Evolutionary conservation across 2,888 invertebrate species (phyloP), one percentile per base, ranked within the genome.

Genomic region (Hydrotaea diabolus): DNA sequence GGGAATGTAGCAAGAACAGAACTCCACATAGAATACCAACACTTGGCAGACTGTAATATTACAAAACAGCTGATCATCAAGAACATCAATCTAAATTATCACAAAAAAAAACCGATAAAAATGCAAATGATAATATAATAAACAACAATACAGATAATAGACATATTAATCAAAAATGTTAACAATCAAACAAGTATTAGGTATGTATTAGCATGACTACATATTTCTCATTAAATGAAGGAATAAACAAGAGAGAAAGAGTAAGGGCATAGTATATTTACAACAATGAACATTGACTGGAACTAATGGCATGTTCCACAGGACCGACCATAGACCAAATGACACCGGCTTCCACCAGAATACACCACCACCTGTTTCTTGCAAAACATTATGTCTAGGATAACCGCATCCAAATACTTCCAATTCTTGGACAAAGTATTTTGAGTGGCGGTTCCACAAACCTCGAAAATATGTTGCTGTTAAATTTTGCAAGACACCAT

Each of bases 381-480:
- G 11, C 19, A 26, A 11, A n/a, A 11, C 26, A 5, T 2, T 49
- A n/a, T 49, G 43, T 2, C 2, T n/a, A 49, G n/a, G n/a, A n/a
- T n/a, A n/a, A n/a, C n/a, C n/a, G n/a, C n/a, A n/a, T n/a, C n/a
- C n/a, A n/a, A n/a, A n/a, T n/a, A n/a, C n/a, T n/a, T n/a, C n/a
- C n/a, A n/a, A n/a, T n/a, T n/a, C n/a, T n/a, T n/a, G n/a, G n/a
- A n/a, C n/a, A n/a, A n/a, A n/a, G n/a, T n/a, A n/a, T n/a, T n/a
- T n/a, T n/a, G n/a, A n/a, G n/a, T n/a, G n/a, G n/a, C n/a, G n/a
- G n/a, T n/a, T n/a, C 8, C 1, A 49, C 49, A 89, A 90, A 95
- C 95, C 94, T 94, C 93, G 94, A 90, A 95, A 95, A 90, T 95
- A 95, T 74, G 94, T 92, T 87, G 94, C 94, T 55, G 95, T 95